Base-by-base conservation (phyloP, 2,113 vertebrate genomes). In the Aptenodytes forsteri region DNA sequence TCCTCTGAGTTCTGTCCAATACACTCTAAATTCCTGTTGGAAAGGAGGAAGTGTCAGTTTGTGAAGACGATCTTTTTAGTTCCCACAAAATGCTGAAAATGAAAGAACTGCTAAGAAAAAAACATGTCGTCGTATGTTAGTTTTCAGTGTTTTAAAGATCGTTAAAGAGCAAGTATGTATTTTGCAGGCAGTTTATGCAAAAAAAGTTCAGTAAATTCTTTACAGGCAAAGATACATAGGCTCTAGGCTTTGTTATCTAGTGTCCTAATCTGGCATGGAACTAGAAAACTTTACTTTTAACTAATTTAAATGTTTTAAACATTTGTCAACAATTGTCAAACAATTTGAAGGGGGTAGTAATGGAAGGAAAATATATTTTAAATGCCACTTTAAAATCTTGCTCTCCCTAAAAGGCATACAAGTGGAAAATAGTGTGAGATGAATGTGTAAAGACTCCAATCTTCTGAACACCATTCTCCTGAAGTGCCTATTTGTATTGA, bases 1-100 rank as follows among this genome's bases (percentile, higher is more conserved):
- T 97, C 98, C 98, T 96, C 98, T 98, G 66, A 98, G 67, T 46
- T 98, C 98, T 83, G 98, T 97, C 98, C 98, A 98, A 38, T 98
- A 98, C 42, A 75, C 75, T 91, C 75, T 93, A 72, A 96, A 97
- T n/a, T 98, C 97, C 98, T 98, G 91, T 69, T 42, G 65, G 67
- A 89, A 95, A 61, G 46, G 73, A 78, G 23, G 59, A 96, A 94
- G 58, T 21, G 46, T 62, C 32, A 55, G 29, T 91, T 89, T 38
- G 70, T 56, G 82, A 93, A 38, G 26, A 27, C 0, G 2, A 42
- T 52, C 17, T 36, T 42, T 72, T 78, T 18, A 34, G 23, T 72
- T 81, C 32, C 29, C 61, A 59, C 46, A 69, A 56, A 75, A 46
- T 59, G 30, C 56, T 62, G 30, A 71, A 80, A 87, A 56, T 71